phyloP scores from a whole-genome alignment of 2,797 vertebrate species.

The Microchirus variegatus region DNA sequence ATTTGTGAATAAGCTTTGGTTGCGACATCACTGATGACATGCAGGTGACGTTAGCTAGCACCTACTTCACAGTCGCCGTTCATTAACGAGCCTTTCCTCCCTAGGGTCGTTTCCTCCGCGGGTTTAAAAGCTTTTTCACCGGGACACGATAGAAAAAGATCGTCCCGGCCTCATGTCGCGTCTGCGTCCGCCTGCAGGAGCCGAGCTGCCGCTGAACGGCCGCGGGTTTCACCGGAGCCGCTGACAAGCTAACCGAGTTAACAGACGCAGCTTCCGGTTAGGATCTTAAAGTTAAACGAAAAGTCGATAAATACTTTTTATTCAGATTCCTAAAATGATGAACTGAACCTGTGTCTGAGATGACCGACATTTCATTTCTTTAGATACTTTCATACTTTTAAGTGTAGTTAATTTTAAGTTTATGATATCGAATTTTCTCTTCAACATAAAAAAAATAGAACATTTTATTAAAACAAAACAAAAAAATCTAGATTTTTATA shows the following conservation, averaged over 20 bases:
- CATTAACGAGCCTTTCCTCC: slow-evolving; percentile 9
- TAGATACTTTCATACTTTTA: no score
- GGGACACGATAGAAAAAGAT: rapidly evolving
- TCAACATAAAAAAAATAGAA: no score
- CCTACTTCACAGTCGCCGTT: slow-evolving; percentile 47
- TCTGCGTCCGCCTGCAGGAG: neutral
- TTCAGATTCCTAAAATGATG: no score
- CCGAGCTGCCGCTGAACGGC: neutral
- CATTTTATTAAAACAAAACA: neutral
- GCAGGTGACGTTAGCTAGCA: slow-evolving; percentile 10
- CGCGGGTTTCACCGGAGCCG: neutral
- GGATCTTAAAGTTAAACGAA: slow-evolving; percentile 23
- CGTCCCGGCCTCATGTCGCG: slow-evolving; percentile 34
- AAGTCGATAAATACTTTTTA: neutral
- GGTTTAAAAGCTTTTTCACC: neutral
- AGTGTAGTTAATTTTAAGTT: no score
- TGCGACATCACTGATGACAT: slow-evolving; percentile 1
- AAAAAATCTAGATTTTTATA: no score
- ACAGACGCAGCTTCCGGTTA: neutral
- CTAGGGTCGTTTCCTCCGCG: neutral
- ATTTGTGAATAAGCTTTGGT: neutral
- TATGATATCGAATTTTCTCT: no score
- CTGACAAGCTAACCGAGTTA: slow-evolving; percentile 22
- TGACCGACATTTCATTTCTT: no score
- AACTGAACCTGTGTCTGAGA: no score